Base-by-base conservation (phyloP, 1,140 invertebrate genomes). In the Hydropsyche tenuis region DNA sequence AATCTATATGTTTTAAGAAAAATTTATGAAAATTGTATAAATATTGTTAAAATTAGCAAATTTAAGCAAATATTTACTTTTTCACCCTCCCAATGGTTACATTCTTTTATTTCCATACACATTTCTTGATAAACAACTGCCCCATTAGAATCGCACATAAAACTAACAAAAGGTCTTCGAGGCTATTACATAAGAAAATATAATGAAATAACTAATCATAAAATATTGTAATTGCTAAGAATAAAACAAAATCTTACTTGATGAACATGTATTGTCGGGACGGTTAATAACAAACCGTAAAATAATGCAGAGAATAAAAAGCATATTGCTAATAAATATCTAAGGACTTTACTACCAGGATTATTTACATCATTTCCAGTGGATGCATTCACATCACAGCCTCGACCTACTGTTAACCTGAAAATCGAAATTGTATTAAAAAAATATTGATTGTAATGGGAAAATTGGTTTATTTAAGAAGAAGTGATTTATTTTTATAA, bases 41-140 rank as follows among this genome's bases (percentile, higher is more conserved):
- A 48, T n/a, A 48, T 14, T 48, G 46, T 48, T n/a, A 14, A 48
- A 14, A 48, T 6, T 56, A 56, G 16, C 4, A 51, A 51, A 51
- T 51, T 9, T 16, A 51, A 51, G n/a, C 18, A 23, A 22, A 20
- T 14, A 69, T 53, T 71, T 73, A 86, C 85, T 81, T 87, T 89
- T 53, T 87, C 86, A 3, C 87, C 85, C 14, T 83, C 79, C 90
- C 90, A 92, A 27, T 86, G 82, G 73, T 89, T 87, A 79, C 91
- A 92, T 3, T 82, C 85, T 77, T 85, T 85, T 63, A 88, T 87
- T 46, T 86, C 85, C 7, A 85, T 84, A 78, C 91, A 92, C 22
- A 88, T 86, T 78, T 93, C 89, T 81, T 92, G 91, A 78, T 90
- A 86, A 12, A 93, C 85, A 43, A 87, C 86, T 1, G 89, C 90